A percentile compares a stretch with the other conserved stretches of the same genome.
Evolutionary conservation across 2,888 invertebrate species (phyloP).

Genomic region (Lycocerus yunnanus): DNA sequence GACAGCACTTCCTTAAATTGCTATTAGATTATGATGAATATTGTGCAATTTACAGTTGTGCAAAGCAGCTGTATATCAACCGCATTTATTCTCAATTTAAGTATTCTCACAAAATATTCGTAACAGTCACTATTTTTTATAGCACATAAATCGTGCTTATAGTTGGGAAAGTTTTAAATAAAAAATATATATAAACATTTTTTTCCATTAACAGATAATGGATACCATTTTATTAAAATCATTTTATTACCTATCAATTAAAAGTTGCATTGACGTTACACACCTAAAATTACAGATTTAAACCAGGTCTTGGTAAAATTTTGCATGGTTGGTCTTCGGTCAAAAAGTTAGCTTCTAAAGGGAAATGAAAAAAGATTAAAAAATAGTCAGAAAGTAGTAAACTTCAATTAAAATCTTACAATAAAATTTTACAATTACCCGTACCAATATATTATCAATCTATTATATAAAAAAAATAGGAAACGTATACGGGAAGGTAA

Average conservation of each 20-base stretch:
- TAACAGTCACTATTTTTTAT: neutral
- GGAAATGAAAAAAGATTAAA: too few species aligned
- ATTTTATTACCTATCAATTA: neutral
- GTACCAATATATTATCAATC: too few species aligned
- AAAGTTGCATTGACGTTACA: neutral
- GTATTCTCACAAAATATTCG: neutral
- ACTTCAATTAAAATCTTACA: too few species aligned
- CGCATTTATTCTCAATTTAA: constrained; percentile 26
- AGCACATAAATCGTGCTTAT: neutral
- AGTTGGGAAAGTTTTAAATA: neutral
- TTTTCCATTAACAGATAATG: neutral
- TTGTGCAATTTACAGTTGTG: constrained; percentile 30
- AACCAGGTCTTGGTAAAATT: too few species aligned
- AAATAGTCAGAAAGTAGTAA: too few species aligned
- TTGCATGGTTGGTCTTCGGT: too few species aligned
- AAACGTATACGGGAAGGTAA: too few species aligned
- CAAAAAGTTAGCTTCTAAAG: too few species aligned
- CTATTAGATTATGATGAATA: constrained; percentile 39
- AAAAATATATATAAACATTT: neutral
- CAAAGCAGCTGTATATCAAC: constrained; percentile 27
- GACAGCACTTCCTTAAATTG: constrained; percentile 40
- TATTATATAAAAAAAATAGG: too few species aligned
- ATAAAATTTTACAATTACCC: too few species aligned
- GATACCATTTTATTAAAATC: neutral
- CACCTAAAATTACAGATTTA: neutral